These are phyloP conservation scores for Echinarachnius parma DNA, from an alignment of 53 echinoderm and acorn worm genomes.

Conservation along the genomic window DNA sequence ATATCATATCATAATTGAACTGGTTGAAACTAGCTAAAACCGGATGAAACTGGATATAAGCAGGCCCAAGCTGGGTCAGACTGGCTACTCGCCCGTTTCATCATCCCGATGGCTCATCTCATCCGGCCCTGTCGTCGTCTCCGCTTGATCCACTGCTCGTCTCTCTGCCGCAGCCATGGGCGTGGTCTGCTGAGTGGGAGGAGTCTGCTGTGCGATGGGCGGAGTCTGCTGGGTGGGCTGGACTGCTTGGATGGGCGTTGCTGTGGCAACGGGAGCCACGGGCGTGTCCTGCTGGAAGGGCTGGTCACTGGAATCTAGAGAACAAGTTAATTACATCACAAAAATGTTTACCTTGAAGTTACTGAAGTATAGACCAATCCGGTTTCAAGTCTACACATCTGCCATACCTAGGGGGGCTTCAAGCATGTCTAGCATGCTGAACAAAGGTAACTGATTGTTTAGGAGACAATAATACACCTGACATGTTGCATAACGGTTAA, in stretches of 20 bases:
- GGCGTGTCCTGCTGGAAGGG: conserved; percentile 48
- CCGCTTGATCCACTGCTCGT: neutral
- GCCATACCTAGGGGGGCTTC: too few species aligned
- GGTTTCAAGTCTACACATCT: too few species aligned
- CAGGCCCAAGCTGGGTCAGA: neutral
- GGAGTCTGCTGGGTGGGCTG: conserved; percentile 88
- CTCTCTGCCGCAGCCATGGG: conserved; percentile 38
- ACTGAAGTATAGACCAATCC: too few species aligned
- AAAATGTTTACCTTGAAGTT: too few species aligned
- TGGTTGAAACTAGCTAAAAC: neutral
- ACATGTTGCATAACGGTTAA: too few species aligned
- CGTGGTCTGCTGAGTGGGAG: conserved; percentile 90
- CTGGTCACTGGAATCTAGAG: conserved; percentile 36
- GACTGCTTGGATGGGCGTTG: conserved; percentile 92
- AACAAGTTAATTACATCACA: neutral
- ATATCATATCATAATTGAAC: too few species aligned
- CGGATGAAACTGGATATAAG: neutral
- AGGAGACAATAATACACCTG: too few species aligned
- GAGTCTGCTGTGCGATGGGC: conserved; percentile 39
- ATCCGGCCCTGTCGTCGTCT: conserved; percentile 21
- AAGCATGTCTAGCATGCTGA: too few species aligned
- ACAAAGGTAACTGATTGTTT: too few species aligned
- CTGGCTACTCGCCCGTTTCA: conserved; percentile 12
- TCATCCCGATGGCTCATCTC: conserved; percentile 36
- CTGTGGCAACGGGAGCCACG: conserved; percentile 56